These are phyloP conservation scores for Sibirionetta formosa DNA, from an alignment of 2,797 vertebrate species.

Conservation along the genomic window DNA sequence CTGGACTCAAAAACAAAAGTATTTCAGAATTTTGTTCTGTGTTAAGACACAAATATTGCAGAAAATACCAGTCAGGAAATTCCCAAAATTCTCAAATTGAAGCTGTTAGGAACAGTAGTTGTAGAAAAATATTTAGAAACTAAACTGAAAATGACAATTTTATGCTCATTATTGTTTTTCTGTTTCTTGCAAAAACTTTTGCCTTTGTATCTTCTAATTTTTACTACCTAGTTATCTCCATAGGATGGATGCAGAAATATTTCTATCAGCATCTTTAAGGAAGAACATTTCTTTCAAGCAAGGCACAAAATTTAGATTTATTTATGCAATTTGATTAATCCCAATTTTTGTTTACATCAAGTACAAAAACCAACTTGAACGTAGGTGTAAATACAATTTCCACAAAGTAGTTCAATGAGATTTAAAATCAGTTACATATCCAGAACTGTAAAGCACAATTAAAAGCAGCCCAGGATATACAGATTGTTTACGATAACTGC, in stretches of 20 bases:
- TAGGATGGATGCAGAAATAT: slow-evolving; percentile 53
- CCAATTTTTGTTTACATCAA: slow-evolving; percentile 77
- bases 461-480: slow-evolving; percentile 57
- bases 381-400: slow-evolving; percentile 70
- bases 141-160: slow-evolving; percentile 49
- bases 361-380: slow-evolving; percentile 76
- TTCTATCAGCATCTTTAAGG: slow-evolving; percentile 69
- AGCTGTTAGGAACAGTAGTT: slow-evolving; percentile 60
- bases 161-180: slow-evolving; percentile 60
- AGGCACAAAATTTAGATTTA: slow-evolving; percentile 86
- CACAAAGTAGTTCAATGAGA: slow-evolving; percentile 65
- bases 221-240: slow-evolving; percentile 21
- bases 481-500: slow-evolving; percentile 51
- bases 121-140: slow-evolving; percentile 64
- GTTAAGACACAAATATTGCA: neutral
- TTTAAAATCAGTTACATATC: slow-evolving; percentile 68
- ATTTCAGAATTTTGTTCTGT: neutral
- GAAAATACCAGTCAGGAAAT: neutral
- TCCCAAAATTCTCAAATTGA: slow-evolving; percentile 58
- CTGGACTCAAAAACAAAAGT: neutral
- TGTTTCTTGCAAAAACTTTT: slow-evolving; percentile 15
- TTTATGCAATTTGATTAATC: slow-evolving; percentile 72
- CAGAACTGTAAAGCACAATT: slow-evolving; percentile 63
- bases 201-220: slow-evolving; percentile 33
- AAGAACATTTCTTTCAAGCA: slow-evolving; percentile 78